A percentile compares a stretch with the other conserved stretches of the same genome.
phyloP scores from a whole-genome alignment of 2,888 invertebrate genomes.

The Hypomecis punctinalis region DNA sequence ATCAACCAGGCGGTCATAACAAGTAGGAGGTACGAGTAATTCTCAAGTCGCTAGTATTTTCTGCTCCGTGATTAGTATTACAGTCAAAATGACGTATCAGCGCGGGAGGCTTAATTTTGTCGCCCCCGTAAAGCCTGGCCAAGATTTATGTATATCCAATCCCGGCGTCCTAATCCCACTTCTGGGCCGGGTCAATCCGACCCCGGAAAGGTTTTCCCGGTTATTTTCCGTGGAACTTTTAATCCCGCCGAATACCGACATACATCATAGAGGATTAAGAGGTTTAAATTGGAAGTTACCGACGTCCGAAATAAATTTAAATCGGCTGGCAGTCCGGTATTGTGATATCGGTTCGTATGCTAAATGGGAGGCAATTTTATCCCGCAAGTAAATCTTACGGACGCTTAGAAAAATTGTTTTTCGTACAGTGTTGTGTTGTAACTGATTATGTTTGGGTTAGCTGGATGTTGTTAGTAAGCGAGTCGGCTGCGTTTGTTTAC shows the following conservation, averaged over 20 bases:
- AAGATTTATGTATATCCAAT: conserved; percentile 85
- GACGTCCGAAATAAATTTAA: conserved; percentile 85
- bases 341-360: conserved; percentile 82
- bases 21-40: no score
- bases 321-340: conserved; percentile 83
- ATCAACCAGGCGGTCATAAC: no score
- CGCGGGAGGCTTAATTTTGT: conserved; percentile 79
- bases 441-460: conserved; percentile 29
- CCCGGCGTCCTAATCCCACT: conserved; percentile 82
- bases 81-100: conserved; percentile 82
- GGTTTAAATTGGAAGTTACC: conserved; percentile 86
- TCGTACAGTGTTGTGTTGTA: conserved; percentile 43
- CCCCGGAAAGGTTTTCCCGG: conserved; percentile 85
- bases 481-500: conserved; percentile 17
- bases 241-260: conserved; percentile 85
- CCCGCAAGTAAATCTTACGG: conserved; percentile 75
- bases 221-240: conserved; percentile 86
- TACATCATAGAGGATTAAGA: conserved; percentile 86
- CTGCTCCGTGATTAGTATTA: conserved; percentile 68
- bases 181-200: conserved; percentile 81
- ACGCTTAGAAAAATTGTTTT: conserved; percentile 59
- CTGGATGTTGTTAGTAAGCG: conserved; percentile 16
- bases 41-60: conserved; percentile 12
- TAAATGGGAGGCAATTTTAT: conserved; percentile 81
- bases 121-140: conserved; percentile 77